Evolutionary conservation across 2,113 vertebrate species (phyloP).

Genomic region (Caloenas nicobarica): DNA sequence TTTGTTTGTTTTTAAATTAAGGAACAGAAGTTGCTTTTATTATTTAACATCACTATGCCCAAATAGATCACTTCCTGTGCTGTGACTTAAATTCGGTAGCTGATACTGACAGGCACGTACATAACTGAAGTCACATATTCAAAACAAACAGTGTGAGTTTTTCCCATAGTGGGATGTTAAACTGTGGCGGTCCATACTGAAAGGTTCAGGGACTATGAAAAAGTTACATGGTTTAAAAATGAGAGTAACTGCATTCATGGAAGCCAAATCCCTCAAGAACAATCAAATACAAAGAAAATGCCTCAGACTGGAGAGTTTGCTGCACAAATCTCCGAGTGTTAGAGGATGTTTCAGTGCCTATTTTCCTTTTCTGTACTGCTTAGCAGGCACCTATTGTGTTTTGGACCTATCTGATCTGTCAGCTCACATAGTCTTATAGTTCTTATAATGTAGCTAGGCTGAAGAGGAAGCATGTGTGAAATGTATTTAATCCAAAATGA

Average conservation of each 20-base stretch:
- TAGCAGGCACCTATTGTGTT: background rate
- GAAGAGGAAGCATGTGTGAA: background rate
- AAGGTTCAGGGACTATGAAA: background rate
- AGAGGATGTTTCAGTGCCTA: background rate
- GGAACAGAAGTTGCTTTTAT: background rate
- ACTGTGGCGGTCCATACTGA: background rate
- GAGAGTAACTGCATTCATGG: background rate
- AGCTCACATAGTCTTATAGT: background rate
- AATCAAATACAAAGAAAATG: background rate
- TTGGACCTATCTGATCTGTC: background rate
- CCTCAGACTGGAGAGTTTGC: background rate
- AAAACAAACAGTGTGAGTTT: background rate
- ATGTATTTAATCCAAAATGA: background rate
- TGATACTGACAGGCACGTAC: background rate
- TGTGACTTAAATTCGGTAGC: background rate
- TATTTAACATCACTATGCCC: background rate
- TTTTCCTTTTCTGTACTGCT: background rate
- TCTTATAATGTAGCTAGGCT: background rate
- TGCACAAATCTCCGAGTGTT: background rate
- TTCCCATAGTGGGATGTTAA: background rate
- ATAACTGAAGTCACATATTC: background rate
- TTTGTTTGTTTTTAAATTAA: background rate
- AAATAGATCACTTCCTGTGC: background rate
- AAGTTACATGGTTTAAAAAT: background rate
- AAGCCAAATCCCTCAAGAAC: background rate